Evolutionary conservation across 2,888 invertebrate genomes (phyloP).

Genomic region (Lissocephala sabroskyi): DNA sequence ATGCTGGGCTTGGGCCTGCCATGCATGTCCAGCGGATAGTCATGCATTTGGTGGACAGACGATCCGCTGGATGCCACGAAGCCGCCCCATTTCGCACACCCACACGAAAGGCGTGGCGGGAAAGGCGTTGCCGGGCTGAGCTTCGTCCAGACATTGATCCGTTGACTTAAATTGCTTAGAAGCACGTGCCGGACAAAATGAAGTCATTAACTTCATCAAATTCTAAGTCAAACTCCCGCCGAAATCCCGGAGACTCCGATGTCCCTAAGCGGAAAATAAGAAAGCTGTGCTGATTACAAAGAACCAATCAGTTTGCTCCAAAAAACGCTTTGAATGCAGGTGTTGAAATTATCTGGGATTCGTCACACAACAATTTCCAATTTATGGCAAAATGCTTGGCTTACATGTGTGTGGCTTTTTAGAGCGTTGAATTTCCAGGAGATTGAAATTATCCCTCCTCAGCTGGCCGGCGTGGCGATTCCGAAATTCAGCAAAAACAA

Average conservation of each 20-base stretch:
- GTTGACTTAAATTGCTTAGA: too few species aligned
- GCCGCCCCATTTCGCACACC: constrained; percentile 56
- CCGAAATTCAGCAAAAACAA: neutral
- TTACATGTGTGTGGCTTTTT: constrained; percentile 7
- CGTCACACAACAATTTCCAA: constrained; percentile 48
- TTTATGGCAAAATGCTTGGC: constrained; percentile 37
- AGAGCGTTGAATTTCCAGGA: neutral
- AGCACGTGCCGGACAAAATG: too few species aligned
- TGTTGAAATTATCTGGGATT: constrained; percentile 25
- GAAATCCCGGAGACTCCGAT: too few species aligned
- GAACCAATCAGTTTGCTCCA: constrained; percentile 17
- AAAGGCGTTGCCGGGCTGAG: too few species aligned
- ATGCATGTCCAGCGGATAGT: constrained; percentile 17
- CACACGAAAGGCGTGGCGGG: constrained; percentile 21
- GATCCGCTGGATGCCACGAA: neutral
- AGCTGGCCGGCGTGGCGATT: too few species aligned
- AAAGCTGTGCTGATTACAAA: too few species aligned
- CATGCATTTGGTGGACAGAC: neutral
- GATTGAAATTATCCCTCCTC: too few species aligned
- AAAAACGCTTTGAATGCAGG: too few species aligned
- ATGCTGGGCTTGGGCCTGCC: constrained; percentile 28
- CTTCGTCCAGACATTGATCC: neutral
- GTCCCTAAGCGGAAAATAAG: too few species aligned
- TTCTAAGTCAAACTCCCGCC: too few species aligned
- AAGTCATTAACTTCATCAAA: too few species aligned